Evolutionary conservation across 2,797 vertebrate genomes (phyloP).

Genomic region (Myotis vivesi): DNA sequence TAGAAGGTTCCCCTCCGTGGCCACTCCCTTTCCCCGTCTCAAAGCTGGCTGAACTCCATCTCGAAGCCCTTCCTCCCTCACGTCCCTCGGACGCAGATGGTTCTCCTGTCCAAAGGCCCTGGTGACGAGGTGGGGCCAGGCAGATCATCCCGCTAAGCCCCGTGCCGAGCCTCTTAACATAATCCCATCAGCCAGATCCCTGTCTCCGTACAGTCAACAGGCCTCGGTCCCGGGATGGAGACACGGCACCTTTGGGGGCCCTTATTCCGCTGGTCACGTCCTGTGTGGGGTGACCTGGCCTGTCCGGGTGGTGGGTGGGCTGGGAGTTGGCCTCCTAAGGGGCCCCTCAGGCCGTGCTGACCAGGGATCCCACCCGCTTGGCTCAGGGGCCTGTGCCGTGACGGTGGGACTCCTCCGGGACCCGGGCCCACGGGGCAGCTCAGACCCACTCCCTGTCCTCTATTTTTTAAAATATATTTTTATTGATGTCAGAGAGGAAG

Average conservation of each 20-base stretch:
- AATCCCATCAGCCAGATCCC: not conserved
- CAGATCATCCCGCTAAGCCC: not conserved
- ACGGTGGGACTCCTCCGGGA: too few relatives aligned
- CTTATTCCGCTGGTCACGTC: too few relatives aligned
- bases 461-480: too few relatives aligned
- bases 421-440: accelerated
- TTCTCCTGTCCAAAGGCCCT: not conserved
- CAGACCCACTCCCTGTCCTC: too few relatives aligned
- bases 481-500: too few relatives aligned
- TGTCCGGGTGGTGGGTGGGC: not conserved
- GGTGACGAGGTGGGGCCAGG: too few relatives aligned
- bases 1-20: not conserved
- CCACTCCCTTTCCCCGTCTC: not conserved
- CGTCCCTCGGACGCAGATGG: not conserved
- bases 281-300: not conserved
- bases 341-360: not conserved
- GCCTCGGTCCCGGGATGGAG: not conserved
- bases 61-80: not conserved
- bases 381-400: accelerated
- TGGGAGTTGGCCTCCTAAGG: too few relatives aligned
- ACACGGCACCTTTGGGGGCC: too few relatives aligned
- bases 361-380: accelerated
- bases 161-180: not conserved
- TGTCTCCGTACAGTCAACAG: not conserved
- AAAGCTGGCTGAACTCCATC: not conserved